Percentiles rank a stretch among this genome's conserved stretches.
Evolutionary conservation across 2,113 vertebrate genomes (phyloP).

Genomic region (Paraplagusia blochii): DNA sequence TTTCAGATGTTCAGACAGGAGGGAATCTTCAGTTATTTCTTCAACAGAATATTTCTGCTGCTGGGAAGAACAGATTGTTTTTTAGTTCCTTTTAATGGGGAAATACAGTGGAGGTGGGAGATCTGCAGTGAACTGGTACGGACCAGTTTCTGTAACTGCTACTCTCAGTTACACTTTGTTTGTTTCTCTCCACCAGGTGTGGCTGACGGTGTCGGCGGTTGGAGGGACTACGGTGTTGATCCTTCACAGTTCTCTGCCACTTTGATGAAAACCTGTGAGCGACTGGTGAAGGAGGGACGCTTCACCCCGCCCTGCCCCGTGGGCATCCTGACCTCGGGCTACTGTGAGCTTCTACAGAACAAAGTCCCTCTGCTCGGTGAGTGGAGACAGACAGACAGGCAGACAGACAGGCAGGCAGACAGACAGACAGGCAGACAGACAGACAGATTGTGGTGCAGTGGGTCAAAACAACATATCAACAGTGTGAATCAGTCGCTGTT

Average conservation of each 20-base stretch:
- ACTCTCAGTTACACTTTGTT: neutral
- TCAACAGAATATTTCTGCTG: too few species aligned
- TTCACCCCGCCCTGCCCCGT: conserved; percentile 92
- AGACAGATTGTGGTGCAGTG: conserved; percentile 7
- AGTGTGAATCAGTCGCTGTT: conserved; percentile 51
- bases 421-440: too few species aligned
- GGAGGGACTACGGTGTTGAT: conserved; percentile 98
- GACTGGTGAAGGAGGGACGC: conserved; percentile 94
- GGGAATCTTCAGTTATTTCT: too few species aligned
- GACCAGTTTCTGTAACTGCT: too few species aligned
- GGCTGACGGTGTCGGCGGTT: conserved; percentile 96
- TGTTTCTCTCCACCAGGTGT: conserved; percentile 78
- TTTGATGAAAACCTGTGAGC: conserved; percentile 94
- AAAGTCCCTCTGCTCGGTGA: conserved; percentile 97
- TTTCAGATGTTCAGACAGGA: too few species aligned
- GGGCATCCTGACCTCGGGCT: conserved; percentile 92
- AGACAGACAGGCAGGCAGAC: too few species aligned
- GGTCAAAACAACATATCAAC: conserved; percentile 39
- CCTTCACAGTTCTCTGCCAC: conserved; percentile 98
- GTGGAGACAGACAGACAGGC: conserved; percentile 17
- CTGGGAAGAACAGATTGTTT: too few species aligned
- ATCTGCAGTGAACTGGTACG: too few species aligned
- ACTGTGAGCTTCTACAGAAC: conserved; percentile 96
- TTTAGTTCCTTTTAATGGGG: too few species aligned
- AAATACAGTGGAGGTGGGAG: too few species aligned